Evolutionary conservation across 37 sponge, comb jelly and placozoan genomes (phyloP).

Genomic region (Crambe crambe): DNA sequence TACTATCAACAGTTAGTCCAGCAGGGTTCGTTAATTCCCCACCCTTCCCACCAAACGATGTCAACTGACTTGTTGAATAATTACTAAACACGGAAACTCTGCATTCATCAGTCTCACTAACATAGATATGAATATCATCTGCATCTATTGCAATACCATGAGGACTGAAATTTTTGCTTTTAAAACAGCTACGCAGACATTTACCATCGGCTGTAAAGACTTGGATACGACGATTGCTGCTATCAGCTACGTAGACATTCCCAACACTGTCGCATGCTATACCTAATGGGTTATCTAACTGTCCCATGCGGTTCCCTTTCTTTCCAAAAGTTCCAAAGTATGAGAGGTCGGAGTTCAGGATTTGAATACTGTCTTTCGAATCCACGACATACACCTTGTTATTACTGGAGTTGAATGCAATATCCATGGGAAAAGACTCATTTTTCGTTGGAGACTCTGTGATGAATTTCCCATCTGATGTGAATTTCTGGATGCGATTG

Average conservation of each 20-base stretch:
- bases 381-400: no score
- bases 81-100: constrained; percentile 37
- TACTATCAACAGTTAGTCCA: constrained; percentile 42
- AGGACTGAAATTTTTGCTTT: no score
- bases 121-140: no score
- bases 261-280: no score
- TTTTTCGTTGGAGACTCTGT: constrained; percentile 16
- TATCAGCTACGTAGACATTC: no score
- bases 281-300: constrained; percentile 1
- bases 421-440: constrained; percentile 39
- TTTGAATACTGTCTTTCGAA: constrained; percentile 21
- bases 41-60: constrained; percentile 6
- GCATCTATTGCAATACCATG: no score
- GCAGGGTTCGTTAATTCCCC: constrained; percentile 37
- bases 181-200: constrained; percentile 24
- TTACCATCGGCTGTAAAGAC: no score
- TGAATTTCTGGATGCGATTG: constrained; percentile 29
- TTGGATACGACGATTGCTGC: no score
- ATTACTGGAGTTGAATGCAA: constrained; percentile 28
- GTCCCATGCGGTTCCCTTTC: constrained; percentile 5
- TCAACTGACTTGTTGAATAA: constrained; percentile 29
- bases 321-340: constrained; percentile 1
- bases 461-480: constrained; percentile 20
- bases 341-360: constrained; percentile 27
- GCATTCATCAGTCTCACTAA: constrained; percentile 4